phyloP scores from a whole-genome alignment of 2,113 vertebrate genomes.

The Corythornis vintsioides region DNA sequence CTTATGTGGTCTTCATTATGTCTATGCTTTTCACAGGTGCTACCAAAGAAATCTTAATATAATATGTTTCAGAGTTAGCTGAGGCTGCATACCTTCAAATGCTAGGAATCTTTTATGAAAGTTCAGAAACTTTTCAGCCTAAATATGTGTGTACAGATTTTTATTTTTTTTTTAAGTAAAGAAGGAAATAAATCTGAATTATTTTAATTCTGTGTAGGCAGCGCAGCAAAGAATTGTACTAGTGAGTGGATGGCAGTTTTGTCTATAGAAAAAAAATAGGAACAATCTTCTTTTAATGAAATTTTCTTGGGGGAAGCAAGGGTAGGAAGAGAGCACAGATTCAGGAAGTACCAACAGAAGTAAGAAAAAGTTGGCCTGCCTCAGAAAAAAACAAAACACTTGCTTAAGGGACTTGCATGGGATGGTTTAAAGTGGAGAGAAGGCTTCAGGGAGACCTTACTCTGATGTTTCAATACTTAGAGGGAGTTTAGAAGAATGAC shows the following conservation, averaged over 20 bases:
- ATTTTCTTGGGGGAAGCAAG: neutral
- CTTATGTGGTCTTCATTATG: neutral
- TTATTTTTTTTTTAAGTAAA: neutral
- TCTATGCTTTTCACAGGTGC: neutral
- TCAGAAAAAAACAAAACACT: accelerated
- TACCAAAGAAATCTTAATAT: neutral
- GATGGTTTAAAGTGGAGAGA: neutral
- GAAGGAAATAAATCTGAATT: neutral
- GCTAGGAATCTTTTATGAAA: neutral
- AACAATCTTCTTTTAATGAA: neutral
- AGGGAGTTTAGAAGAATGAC: neutral
- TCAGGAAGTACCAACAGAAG: neutral
- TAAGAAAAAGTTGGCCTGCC: neutral
- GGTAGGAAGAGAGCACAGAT: neutral
- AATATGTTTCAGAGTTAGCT: neutral
- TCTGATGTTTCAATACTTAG: neutral
- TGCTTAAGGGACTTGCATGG: neutral
- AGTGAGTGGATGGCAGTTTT: neutral
- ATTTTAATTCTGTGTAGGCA: neutral
- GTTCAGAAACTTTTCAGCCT: neutral
- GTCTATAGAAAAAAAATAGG: neutral
- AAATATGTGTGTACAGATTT: neutral
- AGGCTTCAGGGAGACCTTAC: neutral
- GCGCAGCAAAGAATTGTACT: neutral
- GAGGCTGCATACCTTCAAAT: neutral